Conservation (phyloP, 2,113 vertebrate genomes). For the Phasianus colchicus region DNA sequence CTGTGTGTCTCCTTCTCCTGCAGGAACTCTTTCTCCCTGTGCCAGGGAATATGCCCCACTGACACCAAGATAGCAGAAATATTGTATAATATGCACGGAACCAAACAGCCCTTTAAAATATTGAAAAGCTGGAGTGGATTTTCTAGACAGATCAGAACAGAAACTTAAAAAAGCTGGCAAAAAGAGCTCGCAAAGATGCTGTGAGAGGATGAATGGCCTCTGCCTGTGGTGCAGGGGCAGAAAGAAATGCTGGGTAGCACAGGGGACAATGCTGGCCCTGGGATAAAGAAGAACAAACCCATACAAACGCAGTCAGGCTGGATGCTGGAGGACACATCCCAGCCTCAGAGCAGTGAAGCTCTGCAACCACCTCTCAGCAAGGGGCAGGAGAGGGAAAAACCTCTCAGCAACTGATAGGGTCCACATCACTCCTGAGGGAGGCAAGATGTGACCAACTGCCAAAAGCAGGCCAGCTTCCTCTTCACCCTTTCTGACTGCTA, state of each 20-base stretch:
- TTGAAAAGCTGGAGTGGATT: neutral
- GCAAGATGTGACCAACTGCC: neutral
- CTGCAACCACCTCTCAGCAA: neutral
- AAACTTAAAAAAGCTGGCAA: neutral
- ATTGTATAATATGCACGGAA: neutral
- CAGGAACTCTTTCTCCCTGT: neutral
- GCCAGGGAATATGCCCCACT: neutral
- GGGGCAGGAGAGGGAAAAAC: neutral
- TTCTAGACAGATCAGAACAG: neutral
- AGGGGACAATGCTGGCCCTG: conserved; percentile 41
- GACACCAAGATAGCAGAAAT: neutral
- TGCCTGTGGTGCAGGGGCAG: neutral
- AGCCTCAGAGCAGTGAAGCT: neutral
- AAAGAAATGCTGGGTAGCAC: neutral
- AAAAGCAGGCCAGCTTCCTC: neutral
- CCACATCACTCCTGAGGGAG: neutral
- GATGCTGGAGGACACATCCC: neutral
- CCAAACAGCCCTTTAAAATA: neutral
- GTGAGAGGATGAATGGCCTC: neutral
- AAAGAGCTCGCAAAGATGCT: neutral
- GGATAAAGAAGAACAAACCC: neutral
- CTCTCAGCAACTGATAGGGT: neutral
- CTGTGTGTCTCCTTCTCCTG: neutral
- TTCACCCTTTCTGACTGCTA: neutral
- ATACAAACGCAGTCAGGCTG: neutral